Conservation (phyloP, 2,888 invertebrate genomes). For the Sarcophaga carnaria region DNA sequence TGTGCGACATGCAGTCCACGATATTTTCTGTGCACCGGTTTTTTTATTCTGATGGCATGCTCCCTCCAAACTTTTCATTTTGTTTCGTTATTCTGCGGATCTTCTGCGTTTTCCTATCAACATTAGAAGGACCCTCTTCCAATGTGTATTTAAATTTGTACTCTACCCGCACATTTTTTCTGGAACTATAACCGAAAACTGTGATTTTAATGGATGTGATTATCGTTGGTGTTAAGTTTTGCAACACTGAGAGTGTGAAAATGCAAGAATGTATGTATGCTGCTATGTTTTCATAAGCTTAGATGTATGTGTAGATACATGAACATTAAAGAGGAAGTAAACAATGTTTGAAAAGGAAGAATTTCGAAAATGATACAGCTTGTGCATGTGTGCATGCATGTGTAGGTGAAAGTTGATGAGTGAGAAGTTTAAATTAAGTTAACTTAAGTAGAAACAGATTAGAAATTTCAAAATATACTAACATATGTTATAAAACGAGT, state of each 20-base stretch:
- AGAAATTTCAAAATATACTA: constrained; percentile 11
- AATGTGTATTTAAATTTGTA: too few species aligned
- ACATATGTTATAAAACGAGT: not conserved
- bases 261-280: not conserved
- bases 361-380: constrained; percentile 22
- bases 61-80: too few species aligned
- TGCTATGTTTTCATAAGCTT: not conserved
- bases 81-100: too few species aligned
- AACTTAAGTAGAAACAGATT: constrained; percentile 53
- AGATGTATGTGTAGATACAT: not conserved
- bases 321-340: not conserved
- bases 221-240: constrained; percentile 38
- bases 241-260: not conserved
- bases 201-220: constrained; percentile 30
- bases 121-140: too few species aligned
- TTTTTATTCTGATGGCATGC: too few species aligned
- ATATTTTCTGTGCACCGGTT: too few species aligned
- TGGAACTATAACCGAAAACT: not conserved
- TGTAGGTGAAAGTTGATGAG: not conserved
- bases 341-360: constrained; percentile 15
- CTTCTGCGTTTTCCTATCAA: too few species aligned
- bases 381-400: not conserved
- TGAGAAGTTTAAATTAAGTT: constrained; percentile 53
- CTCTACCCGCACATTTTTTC: not conserved
- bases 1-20: too few species aligned